Base-by-base conservation (phyloP, 2,113 vertebrate species). In the Dipodomys merriami region DNA sequence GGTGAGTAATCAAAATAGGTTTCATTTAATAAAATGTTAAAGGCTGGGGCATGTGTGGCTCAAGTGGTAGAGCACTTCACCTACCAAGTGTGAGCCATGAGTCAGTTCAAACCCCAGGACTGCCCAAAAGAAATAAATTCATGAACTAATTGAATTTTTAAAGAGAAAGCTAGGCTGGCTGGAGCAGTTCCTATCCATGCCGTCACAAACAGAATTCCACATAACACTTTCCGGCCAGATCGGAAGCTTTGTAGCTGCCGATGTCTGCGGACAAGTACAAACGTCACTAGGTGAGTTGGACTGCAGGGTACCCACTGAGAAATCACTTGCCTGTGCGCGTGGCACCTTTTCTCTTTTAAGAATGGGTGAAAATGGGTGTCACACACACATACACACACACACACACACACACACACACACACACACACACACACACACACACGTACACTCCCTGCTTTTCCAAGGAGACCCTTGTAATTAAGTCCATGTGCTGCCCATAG, bases 401-500 rank as follows among this genome's bases (percentile, higher is more conserved):
- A 39, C 39, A 39, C 39, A 35, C 35, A 35, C 53, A 57, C 53
- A 57, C 53, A 49, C 46, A 49, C 46, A 11, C 46, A 49, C 46
- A 49, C 46, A 49, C 46, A 49, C 46, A 49, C 46, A 49, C 46
- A 49, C 46, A 49, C 46, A 49, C 46, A 49, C 46, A 49, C 46
- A 49, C 46, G 10, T 11, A 49, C 46, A 49, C 9, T 11, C 53
- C 12, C 95, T 64, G 16, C 86, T 95, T 96, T 97, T 85, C 88
- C 93, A 85, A 73, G 83, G 86, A 94, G 82, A 90, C 65, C 11
- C 49, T 19, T 23, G 30, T 95, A 96, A 97, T 62, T 83, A 91
- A 90, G 86, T 30, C 96, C 97, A 97, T 95, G 97, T 98, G 97
- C 89, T 96, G 88, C 91, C 96, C 95, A 89, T 97, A 93, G 95